These are phyloP conservation scores for Oplegnathus fasciatus DNA, from an alignment of 2,113 vertebrate genomes.

Conservation along the genomic window DNA sequence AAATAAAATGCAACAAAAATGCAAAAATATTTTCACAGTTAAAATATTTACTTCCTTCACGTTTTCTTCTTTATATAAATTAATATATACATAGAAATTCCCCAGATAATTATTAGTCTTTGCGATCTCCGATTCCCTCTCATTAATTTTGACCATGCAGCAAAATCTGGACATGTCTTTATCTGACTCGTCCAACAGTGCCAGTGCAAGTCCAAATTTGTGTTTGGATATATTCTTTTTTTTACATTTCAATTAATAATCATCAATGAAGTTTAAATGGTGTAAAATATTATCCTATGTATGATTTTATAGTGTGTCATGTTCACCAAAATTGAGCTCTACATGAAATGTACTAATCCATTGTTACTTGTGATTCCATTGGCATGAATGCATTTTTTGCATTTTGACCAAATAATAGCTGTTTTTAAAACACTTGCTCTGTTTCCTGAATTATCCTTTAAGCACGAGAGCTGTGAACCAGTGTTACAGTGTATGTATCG, in stretches of 20 bases:
- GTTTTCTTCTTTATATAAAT: background rate
- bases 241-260: background rate
- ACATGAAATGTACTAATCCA: background rate
- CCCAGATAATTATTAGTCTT: no score
- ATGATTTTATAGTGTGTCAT: background rate
- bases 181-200: no score
- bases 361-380: background rate
- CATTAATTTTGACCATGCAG: background rate
- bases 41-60: background rate
- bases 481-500: background rate
- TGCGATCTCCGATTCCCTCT: no score
- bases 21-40: background rate
- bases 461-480: background rate
- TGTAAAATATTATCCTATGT: background rate
- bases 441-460: background rate
- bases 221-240: no score
- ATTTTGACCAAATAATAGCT: background rate
- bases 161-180: background rate
- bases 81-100: background rate
- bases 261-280: background rate
- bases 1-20: background rate
- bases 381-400: background rate
- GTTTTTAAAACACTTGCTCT: background rate
- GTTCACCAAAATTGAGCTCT: no score
- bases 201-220: no score